A percentile compares a stretch with the other conserved stretches of the same genome.
These are phyloP conservation scores for Lissocephala sabroskyi DNA, from an alignment of 2,888 invertebrate species.

Conservation along the genomic window DNA sequence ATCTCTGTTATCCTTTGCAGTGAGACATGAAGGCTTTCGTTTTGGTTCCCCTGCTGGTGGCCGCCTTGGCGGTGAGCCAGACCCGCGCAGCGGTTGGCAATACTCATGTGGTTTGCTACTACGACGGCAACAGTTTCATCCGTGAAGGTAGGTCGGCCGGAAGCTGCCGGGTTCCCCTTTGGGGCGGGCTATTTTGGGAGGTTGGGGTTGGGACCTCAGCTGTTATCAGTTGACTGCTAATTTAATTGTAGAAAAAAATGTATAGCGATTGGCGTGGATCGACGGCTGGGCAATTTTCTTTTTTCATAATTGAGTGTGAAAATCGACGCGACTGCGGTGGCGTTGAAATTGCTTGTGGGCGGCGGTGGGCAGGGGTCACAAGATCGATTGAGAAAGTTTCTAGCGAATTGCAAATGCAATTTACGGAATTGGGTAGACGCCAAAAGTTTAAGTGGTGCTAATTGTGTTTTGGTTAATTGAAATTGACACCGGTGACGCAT, in stretches of 20 bases:
- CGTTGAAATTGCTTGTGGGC: no score
- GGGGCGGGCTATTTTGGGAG: no score
- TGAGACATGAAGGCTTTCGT: slow-evolving; percentile 58
- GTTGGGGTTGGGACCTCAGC: no score
- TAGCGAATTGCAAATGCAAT: slow-evolving; percentile 18
- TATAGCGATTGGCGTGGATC: no score
- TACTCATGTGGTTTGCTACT: slow-evolving; percentile 62
- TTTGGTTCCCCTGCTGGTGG: slow-evolving; percentile 53
- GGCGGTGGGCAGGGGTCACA: slow-evolving; percentile 16
- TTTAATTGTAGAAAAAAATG: neutral
- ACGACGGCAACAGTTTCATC: slow-evolving; percentile 64
- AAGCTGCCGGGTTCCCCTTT: no score
- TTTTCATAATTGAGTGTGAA: no score
- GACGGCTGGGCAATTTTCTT: no score
- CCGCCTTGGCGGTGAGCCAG: slow-evolving; percentile 44
- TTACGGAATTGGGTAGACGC: no score
- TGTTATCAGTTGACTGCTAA: no score
- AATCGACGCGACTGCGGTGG: no score
- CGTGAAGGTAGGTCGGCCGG: slow-evolving; percentile 65
- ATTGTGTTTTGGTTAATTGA: slow-evolving; percentile 27
- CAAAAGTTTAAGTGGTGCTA: neutral
- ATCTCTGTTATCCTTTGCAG: slow-evolving; percentile 12
- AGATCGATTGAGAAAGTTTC: slow-evolving; percentile 18
- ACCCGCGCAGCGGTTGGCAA: slow-evolving; percentile 32
- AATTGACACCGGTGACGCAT: slow-evolving; percentile 16